Base-by-base conservation (phyloP, 1,140 invertebrate species). In the Lasaia peninsularis region DNA sequence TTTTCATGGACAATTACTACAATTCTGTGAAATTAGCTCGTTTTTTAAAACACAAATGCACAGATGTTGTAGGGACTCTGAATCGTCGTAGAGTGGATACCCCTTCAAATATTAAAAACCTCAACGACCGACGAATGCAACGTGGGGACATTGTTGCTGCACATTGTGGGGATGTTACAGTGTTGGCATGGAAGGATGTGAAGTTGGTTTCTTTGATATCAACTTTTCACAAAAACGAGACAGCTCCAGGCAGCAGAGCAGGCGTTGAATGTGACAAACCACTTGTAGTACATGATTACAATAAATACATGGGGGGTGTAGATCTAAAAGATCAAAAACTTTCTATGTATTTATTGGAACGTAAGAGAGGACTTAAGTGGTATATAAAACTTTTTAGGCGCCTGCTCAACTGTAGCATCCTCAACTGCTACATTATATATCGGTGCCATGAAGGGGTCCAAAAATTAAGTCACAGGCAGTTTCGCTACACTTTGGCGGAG, bases 261-360 rank as follows among this genome's bases (percentile, higher is more conserved):
- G 53, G 49, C 21, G 40, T 54, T 34, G 10, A 33, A 14, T 21
- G 34, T 9, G 33, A 37, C 20, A 70, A 70, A 49, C 74, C 72
- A 6, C 31, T 56, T 7, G 32, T 35, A 9, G 57, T 74, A 2
- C 51, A 52, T 4, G 54, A 53, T 18, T 78, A 78, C 54, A 77
- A 71, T 52, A 73, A 65, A 54, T 59, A 58, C 51, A 76, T 75
- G 69, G 70, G 34, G 33, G 34, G 34, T 11, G 34, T 35, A 11
- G 34, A 35, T 12, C 10, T 35, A 11, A 35, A 35, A 63, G 34
- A 35, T 11, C 34, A 35, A n/a, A 35, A 35, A 35, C 34, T 35
- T 4, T 58, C 60, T 31, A 63, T 58, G 37, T 68, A 65, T 54
- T 59, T 62, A 44, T 56, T 71, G 32, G 68, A 71, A 37, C 34